phyloP scores from a whole-genome alignment of 2,888 invertebrate genomes.

The Agrotis puta region DNA sequence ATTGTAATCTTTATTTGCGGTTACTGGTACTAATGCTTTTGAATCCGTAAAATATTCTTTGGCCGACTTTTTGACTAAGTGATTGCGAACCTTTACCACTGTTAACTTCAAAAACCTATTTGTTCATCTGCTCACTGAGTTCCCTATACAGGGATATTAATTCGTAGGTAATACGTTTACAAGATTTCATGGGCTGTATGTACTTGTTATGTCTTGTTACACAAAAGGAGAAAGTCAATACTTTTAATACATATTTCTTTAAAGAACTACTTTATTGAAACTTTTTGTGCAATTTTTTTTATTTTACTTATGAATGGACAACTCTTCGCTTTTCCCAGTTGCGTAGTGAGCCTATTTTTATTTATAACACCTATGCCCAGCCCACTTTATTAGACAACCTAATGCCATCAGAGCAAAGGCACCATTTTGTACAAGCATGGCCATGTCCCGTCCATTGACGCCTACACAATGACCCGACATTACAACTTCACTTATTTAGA shows the following conservation, averaged over 20 bases:
- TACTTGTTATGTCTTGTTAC: too few relatives aligned
- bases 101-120: neutral
- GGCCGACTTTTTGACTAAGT: constrained; percentile 40
- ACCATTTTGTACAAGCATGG: constrained; percentile 7
- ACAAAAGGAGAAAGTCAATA: too few relatives aligned
- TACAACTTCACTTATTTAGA: constrained; percentile 47
- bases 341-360: neutral
- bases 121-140: too few relatives aligned
- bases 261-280: too few relatives aligned
- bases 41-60: constrained; percentile 35
- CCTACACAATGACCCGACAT: constrained; percentile 40
- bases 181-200: too few relatives aligned
- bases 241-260: too few relatives aligned
- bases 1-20: constrained; percentile 61
- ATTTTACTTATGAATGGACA: too few relatives aligned
- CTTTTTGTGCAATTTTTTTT: too few relatives aligned
- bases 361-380: too few relatives aligned
- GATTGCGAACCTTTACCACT: neutral
- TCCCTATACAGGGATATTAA: too few relatives aligned
- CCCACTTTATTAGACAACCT: neutral
- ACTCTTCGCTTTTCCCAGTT: neutral
- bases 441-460: constrained; percentile 19
- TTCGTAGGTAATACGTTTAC: too few relatives aligned
- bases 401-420: constrained; percentile 23
- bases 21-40: constrained; percentile 30